These are phyloP conservation scores for Lasioglossum morio DNA, from an alignment of 2,888 invertebrate species.

Conservation along the genomic window DNA sequence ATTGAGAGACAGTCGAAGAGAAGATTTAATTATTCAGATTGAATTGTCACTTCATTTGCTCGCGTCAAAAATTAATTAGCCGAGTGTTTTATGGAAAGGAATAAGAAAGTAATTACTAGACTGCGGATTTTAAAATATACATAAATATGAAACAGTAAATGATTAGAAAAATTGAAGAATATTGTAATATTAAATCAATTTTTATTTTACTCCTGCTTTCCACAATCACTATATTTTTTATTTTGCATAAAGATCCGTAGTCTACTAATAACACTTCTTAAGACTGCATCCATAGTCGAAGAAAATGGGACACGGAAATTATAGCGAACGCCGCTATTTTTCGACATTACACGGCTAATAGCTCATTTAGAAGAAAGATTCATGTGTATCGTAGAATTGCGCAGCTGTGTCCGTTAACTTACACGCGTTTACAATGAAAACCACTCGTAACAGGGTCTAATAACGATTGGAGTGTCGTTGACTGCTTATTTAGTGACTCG, in stretches of 20 bases:
- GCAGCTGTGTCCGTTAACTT: neutral
- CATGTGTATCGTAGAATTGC: neutral
- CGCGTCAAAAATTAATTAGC: neutral
- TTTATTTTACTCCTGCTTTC: too few relatives aligned
- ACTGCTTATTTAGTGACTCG: constrained; percentile 19
- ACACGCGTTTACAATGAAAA: neutral
- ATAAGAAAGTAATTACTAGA: neutral
- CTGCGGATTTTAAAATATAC: too few relatives aligned
- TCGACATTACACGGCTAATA: neutral
- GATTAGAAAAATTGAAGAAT: too few relatives aligned
- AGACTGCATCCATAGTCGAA: neutral
- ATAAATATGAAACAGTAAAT: too few relatives aligned
- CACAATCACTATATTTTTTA: too few relatives aligned
- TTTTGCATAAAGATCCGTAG: too few relatives aligned
- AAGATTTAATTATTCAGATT: too few relatives aligned
- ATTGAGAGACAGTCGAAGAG: too few relatives aligned
- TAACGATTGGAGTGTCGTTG: neutral
- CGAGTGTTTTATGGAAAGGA: neutral
- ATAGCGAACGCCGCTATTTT: neutral
- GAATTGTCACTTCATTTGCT: neutral
- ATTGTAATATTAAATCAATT: too few relatives aligned
- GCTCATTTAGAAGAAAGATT: neutral
- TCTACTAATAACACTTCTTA: neutral
- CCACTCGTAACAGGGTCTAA: constrained; percentile 7
- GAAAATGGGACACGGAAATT: too few relatives aligned